Base-by-base conservation (phyloP, 1,140 invertebrate species). In the Choristoneura fumiferana region DNA sequence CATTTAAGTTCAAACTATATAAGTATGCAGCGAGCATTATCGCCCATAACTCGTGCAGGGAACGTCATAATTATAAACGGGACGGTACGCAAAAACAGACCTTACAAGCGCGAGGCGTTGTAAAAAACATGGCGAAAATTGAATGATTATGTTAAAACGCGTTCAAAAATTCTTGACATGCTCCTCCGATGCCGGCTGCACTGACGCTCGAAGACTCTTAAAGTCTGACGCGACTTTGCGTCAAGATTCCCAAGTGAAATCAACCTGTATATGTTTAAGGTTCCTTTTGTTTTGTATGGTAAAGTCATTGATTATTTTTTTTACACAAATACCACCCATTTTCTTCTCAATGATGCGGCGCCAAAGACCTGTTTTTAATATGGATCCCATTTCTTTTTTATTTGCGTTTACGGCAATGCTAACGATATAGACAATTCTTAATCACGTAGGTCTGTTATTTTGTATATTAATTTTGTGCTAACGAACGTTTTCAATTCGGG, bases 381-480 rank as follows among this genome's bases (percentile, higher is more conserved):
- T 49, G 18, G 43, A 17, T 49, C 43, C 18, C n/a, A 18, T 49
- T 29, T 49, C 6, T 4, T 49, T 49, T 49, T 49, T 43, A 4
- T 43, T 49, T 29, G 6, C 4, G 18, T 29, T 37, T 5, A 49
- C 2, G 8, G 4, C 8, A n/a, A 8, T n/a, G 22, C 6, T 29
- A 29, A 29, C 22, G 22, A 29, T 29, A 29, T 29, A 29, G 6
- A 2, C 2, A 2, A 29, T 6, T 29, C 22, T n/a, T n/a, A n/a
- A 29, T 3, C 6, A 6, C 22, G 22, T 29, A 6, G 22, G 22
- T 6, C 6, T 29, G 22, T 29, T 29, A 29, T 29, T 29, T 29
- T 17, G 40, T 45, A 45, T 45, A 49, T 49, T 49, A 49, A 49
- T 49, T 49, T 49, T 49, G 43, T 49, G 22, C 43, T 49, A 49